These are phyloP conservation scores for Centropus bengalensis DNA, from an alignment of 2,113 vertebrate genomes.

Conservation along the genomic window DNA sequence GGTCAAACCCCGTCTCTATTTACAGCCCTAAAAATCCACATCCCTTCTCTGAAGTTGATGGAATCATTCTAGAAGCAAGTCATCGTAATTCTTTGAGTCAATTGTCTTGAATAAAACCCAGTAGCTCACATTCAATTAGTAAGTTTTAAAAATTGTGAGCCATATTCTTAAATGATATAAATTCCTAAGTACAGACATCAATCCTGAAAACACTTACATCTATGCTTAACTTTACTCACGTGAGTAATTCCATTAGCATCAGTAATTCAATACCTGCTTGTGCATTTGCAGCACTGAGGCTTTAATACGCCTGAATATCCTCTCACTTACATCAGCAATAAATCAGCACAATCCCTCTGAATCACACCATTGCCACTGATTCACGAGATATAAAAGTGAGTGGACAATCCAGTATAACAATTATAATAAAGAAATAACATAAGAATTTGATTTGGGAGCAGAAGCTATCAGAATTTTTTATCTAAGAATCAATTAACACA, in stretches of 20 bases:
- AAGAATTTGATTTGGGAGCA: constrained; percentile 40
- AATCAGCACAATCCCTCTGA: constrained; percentile 42
- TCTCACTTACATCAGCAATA: constrained; percentile 49
- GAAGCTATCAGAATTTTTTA: constrained; percentile 37
- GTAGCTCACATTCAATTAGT: constrained; percentile 43
- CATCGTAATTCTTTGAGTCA: constrained; percentile 1
- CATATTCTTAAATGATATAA: constrained; percentile 50
- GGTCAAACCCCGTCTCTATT: constrained; percentile 39
- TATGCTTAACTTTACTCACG: constrained; percentile 65
- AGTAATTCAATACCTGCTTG: constrained; percentile 68
- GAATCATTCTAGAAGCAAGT: constrained; percentile 31
- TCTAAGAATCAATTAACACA: constrained; percentile 42
- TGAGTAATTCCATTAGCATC: constrained; percentile 68
- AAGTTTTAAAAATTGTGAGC: constrained; percentile 51
- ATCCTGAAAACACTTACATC: constrained; percentile 46
- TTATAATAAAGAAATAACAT: constrained; percentile 27
- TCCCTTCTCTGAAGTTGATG: not conserved
- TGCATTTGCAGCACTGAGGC: constrained; percentile 46
- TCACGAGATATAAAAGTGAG: constrained; percentile 5
- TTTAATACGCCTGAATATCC: constrained; percentile 50
- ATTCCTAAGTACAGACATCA: constrained; percentile 45
- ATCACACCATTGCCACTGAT: constrained; percentile 35
- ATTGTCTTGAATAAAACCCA: constrained; percentile 38
- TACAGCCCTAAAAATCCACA: not conserved
- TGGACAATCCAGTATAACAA: constrained; percentile 24